phyloP scores from a whole-genome alignment of 1,140 invertebrate genomes.

The Lordiphosa collinella region DNA sequence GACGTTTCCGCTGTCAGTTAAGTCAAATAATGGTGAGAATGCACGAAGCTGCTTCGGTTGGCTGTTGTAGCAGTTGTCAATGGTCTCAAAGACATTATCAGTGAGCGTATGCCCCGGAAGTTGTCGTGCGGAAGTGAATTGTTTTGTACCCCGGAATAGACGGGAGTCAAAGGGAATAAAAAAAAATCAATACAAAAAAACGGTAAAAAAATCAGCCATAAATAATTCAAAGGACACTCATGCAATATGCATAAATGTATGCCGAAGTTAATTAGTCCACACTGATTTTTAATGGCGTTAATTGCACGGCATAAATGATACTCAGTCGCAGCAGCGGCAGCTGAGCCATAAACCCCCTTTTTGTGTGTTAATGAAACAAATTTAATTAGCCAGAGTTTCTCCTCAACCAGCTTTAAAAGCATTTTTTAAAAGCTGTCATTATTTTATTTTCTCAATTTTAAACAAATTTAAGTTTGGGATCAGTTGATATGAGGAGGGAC shows the following conservation, averaged over 20 bases:
- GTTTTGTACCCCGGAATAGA: constrained; percentile 15
- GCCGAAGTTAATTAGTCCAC: constrained; percentile 61
- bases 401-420: not conserved
- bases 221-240: constrained; percentile 33
- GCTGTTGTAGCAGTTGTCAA: constrained; percentile 41
- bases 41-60: constrained; percentile 39
- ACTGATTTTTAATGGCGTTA: constrained; percentile 66
- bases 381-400: constrained; percentile 35
- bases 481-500: not conserved
- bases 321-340: constrained; percentile 13
- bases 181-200: constrained; percentile 6
- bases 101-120: not conserved
- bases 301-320: constrained; percentile 55
- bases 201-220: constrained; percentile 20
- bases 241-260: constrained; percentile 39
- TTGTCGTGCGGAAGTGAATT: constrained; percentile 33
- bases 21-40: constrained; percentile 52
- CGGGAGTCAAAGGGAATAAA: too few species aligned
- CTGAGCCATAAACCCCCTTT: constrained; percentile 6
- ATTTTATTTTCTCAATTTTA: not conserved
- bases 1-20: constrained; percentile 57
- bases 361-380: constrained; percentile 48
- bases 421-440: not conserved
- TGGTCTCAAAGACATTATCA: constrained; percentile 11
- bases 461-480: too few species aligned